Base-by-base conservation (phyloP, 2,797 vertebrate species). In the Girardinus metallicus region DNA sequence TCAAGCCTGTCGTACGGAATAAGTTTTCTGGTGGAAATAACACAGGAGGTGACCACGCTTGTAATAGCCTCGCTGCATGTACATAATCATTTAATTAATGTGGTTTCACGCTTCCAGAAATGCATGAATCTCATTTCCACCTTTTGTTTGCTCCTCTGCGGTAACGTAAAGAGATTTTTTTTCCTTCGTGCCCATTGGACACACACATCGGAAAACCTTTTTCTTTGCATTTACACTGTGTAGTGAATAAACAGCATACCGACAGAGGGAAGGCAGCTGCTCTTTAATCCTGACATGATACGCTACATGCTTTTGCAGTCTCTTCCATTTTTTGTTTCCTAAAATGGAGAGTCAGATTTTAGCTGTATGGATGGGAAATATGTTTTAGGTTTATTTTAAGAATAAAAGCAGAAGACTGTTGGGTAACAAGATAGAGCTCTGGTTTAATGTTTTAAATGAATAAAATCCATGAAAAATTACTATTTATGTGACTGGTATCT, bases 241-340 rank as follows among this genome's bases (percentile, higher is more conserved):
- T 75, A 80, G 80, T 73, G 79, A 87, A 76, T 73, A 88, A 89
- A 87, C 31, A 76, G 41, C 55, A 29, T 46, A 84, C 79, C 80
- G 70, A 71, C 76, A 84, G 66, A 79, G 74, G 12, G 75, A 85
- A 86, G 81, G 82, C 82, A 86, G 80, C 80, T 83, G 78, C 83
- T 81, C 34, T 78, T 84, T 89, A 85, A 92, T 91, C 84, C 81
- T 53, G 79, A 78, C 36, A 62, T 71, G 78, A 84, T 73, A 80
- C 77, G 78, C 23, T 64, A 53, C 78, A 83, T 70, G 55, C 31
- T 71, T 74, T 47, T 74, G 29, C 71, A 26, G 1, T 78, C 5
- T 83, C 43, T 82, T 41, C 21, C 13, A 9, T 73, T 77, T 80
- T 73, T 36, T 10, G 51, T 29, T 26, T 36, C 78, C 53, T 55